These are phyloP conservation scores for Chrysolophus pictus DNA, from an alignment of 2,797 vertebrate species.

Conservation along the genomic window DNA sequence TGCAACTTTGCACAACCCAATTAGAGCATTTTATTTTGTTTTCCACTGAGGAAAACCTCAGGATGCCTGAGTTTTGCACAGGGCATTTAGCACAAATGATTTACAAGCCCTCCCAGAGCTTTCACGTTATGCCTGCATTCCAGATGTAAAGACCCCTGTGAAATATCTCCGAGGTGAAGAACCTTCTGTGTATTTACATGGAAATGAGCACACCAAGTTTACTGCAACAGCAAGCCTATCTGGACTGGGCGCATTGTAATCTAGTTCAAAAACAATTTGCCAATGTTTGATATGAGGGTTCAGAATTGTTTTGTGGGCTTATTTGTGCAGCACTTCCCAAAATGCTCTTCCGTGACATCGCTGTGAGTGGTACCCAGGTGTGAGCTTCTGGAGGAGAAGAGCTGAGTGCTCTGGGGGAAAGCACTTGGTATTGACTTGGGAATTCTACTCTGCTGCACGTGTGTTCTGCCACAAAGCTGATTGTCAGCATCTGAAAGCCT, in stretches of 20 bases:
- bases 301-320: conserved; percentile 21
- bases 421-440: not conserved
- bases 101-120: not conserved
- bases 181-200: conserved; percentile 8
- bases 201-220: not conserved
- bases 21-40: not conserved
- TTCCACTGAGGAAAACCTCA: not conserved
- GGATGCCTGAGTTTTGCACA: not conserved
- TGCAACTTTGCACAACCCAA: rapidly evolving
- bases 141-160: not conserved
- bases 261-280: not conserved
- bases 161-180: conserved; percentile 22
- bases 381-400: conserved; percentile 3
- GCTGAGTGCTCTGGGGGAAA: conserved; percentile 17
- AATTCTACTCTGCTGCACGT: not conserved
- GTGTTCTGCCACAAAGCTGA: not conserved
- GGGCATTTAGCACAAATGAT: not conserved
- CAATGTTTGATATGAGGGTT: not conserved
- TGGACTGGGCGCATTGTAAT: not conserved
- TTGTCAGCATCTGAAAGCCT: not conserved
- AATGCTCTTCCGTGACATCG: not conserved
- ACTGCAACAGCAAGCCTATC: not conserved
- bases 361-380: not conserved
- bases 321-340: not conserved
- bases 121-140: not conserved